These are phyloP conservation scores for Cyrtodaria siliqua DNA, from an alignment of 2,888 invertebrate species.

Conservation along the genomic window DNA sequence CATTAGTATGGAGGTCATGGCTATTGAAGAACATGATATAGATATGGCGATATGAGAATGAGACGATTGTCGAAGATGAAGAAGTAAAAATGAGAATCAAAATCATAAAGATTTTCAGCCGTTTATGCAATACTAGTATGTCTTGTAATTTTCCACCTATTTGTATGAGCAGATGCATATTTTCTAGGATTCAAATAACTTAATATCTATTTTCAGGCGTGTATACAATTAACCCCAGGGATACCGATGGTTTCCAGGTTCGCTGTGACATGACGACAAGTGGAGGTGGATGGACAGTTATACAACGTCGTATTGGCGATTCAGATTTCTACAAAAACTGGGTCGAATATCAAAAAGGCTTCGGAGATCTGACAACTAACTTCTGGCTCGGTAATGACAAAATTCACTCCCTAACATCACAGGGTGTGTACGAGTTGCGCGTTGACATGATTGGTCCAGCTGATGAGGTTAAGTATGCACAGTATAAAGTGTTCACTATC, in stretches of 20 bases:
- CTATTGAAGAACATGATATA: too few species aligned
- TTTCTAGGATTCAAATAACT: too few species aligned
- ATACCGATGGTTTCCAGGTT: slow-evolving; percentile 10
- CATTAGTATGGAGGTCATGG: too few species aligned
- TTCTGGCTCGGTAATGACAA: slow-evolving; percentile 46
- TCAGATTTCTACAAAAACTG: slow-evolving; percentile 38
- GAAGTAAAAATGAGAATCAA: too few species aligned
- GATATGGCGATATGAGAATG: too few species aligned
- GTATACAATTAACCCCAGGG: slow-evolving; percentile 26
- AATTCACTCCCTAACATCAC: slow-evolving; percentile 20
- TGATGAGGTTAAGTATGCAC: slow-evolving; percentile 6
- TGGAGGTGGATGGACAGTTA: slow-evolving; percentile 40
- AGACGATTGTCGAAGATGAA: too few species aligned
- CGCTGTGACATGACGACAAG: slow-evolving; percentile 34
- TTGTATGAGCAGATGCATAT: too few species aligned
- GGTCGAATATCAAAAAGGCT: slow-evolving; percentile 30
- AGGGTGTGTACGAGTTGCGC: slow-evolving; percentile 28
- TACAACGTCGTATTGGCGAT: slow-evolving; percentile 31
- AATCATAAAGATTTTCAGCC: too few species aligned
- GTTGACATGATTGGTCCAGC: slow-evolving; percentile 23
- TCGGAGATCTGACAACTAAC: slow-evolving; percentile 26
- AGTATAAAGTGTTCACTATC: slow-evolving; percentile 22
- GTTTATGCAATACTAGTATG: too few species aligned
- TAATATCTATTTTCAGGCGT: slow-evolving; percentile 24
- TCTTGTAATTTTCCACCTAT: too few species aligned